Conservation (phyloP, 2,113 vertebrate genomes). For the Oreotrochilus melanogaster region DNA sequence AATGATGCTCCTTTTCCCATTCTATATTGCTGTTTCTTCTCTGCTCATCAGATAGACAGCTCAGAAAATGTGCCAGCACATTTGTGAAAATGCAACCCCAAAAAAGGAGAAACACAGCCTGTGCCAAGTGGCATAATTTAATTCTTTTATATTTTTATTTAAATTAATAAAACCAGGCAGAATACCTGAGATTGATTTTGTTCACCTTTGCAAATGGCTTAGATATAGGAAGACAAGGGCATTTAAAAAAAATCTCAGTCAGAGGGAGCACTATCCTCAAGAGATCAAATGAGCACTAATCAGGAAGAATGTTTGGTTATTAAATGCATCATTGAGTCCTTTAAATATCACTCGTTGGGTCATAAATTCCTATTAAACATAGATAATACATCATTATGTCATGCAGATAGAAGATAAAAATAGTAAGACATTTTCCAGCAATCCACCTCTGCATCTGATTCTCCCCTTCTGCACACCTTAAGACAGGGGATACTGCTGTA, state of each 20-base stretch:
- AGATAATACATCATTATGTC: constrained; percentile 61
- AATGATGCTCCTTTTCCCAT: not conserved
- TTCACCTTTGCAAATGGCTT: not conserved
- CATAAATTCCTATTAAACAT: constrained; percentile 73
- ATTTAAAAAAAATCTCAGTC: constrained; percentile 1
- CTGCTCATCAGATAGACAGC: not conserved
- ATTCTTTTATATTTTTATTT: not conserved
- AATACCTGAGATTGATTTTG: not conserved
- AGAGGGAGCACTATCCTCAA: constrained; percentile 11
- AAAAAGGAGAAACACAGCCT: not conserved
- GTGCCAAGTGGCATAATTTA: not conserved
- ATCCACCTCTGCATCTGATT: not conserved
- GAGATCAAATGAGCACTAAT: constrained; percentile 75
- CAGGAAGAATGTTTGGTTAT: constrained; percentile 75
- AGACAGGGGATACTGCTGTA: not conserved
- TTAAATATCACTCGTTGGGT: constrained; percentile 71
- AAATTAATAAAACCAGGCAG: not conserved
- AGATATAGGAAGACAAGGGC: not conserved
- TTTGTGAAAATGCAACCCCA: not conserved
- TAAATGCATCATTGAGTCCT: constrained; percentile 74
- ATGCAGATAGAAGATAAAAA: constrained; percentile 57
- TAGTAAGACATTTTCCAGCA: not conserved
- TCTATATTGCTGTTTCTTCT: not conserved
- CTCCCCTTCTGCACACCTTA: not conserved
- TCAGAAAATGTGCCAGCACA: not conserved